phyloP scores from a whole-genome alignment of 2,113 vertebrate genomes.

The Pantherophis guttatus region DNA sequence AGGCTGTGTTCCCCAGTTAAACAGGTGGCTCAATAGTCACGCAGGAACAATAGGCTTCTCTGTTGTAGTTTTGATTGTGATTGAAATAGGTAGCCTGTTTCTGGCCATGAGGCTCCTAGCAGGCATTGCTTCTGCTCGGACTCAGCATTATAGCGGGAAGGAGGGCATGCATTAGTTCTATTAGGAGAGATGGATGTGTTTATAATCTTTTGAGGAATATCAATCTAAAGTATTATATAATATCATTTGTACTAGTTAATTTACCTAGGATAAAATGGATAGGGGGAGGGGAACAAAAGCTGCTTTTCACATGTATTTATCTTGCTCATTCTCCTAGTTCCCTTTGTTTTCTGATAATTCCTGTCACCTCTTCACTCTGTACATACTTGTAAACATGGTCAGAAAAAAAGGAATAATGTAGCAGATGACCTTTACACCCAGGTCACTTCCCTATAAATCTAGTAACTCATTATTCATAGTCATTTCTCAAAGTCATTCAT shows the following conservation, averaged over 20 bases:
- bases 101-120: conserved; percentile 68
- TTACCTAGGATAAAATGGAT: background rate
- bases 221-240: background rate
- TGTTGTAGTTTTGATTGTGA: conserved; percentile 32
- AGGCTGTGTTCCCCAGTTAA: conserved; percentile 76
- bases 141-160: rapidly evolving
- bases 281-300: too few relatives aligned
- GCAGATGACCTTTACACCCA: background rate
- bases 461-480: background rate
- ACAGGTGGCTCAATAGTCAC: conserved; percentile 72
- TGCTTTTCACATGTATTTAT: background rate
- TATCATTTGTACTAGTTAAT: background rate
- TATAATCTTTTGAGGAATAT: background rate
- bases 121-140: conserved; percentile 38
- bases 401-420: background rate
- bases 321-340: background rate
- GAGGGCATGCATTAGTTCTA: background rate
- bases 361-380: background rate
- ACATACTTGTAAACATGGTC: background rate
- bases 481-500: background rate
- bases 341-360: background rate
- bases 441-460: background rate
- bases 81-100: conserved; percentile 73
- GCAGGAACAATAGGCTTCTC: conserved; percentile 34
- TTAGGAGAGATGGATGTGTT: background rate